These are phyloP conservation scores for Leucopsar rothschildi DNA, from an alignment of 2,113 vertebrate genomes.

Conservation along the genomic window DNA sequence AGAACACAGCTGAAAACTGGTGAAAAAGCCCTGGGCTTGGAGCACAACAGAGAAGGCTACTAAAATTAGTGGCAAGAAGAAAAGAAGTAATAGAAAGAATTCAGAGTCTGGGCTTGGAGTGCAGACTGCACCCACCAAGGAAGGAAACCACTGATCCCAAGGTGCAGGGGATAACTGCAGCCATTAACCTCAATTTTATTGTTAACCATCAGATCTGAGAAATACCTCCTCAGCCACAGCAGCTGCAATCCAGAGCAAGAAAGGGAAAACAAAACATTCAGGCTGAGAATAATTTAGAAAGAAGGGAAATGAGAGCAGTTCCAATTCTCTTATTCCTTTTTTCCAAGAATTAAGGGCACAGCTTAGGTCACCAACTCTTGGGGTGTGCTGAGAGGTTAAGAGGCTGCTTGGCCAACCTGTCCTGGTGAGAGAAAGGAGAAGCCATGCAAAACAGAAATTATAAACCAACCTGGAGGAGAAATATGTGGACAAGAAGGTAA, in stretches of 20 bases:
- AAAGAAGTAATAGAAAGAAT: background rate
- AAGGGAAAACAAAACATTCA: background rate
- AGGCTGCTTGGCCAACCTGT: background rate
- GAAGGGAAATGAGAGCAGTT: background rate
- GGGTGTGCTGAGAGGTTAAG: background rate
- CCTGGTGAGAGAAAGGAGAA: background rate
- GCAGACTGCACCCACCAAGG: background rate
- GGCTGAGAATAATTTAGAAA: background rate
- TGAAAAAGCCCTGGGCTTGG: background rate
- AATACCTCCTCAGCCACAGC: background rate
- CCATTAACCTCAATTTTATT: background rate
- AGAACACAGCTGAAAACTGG: background rate
- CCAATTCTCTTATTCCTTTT: background rate
- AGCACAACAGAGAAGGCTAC: background rate
- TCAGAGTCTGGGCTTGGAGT: background rate
- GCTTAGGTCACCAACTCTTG: fast-evolving
- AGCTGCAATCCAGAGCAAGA: background rate
- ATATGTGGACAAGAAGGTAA: background rate
- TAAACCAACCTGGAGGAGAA: background rate
- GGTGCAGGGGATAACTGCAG: background rate
- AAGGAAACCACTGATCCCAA: fast-evolving
- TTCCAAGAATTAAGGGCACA: background rate
- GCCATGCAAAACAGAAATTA: background rate
- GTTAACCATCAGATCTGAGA: background rate
- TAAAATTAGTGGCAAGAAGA: background rate